phyloP scores from a whole-genome alignment of 2,888 invertebrate genomes.

The Tethea ocularis region DNA sequence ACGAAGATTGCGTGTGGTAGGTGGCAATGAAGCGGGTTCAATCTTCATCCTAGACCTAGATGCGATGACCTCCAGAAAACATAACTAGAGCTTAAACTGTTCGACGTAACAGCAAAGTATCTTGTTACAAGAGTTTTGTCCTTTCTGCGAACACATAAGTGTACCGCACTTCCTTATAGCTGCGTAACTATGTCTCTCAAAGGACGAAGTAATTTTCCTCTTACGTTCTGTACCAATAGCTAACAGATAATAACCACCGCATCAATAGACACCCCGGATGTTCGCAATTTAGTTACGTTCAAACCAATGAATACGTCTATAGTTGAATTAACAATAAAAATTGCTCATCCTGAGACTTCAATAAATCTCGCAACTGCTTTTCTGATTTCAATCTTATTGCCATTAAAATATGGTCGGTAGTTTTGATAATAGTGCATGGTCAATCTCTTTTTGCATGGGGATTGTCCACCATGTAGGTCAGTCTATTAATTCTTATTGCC shows the following conservation, averaged over 20 bases:
- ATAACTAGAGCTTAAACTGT: neutral
- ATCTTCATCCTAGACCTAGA: neutral
- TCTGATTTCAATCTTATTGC: slow-evolving; percentile 27
- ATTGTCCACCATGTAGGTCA: slow-evolving; percentile 75
- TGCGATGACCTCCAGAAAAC: neutral
- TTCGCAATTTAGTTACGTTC: slow-evolving; percentile 79
- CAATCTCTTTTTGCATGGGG: slow-evolving; percentile 44
- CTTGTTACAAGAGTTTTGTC: slow-evolving; percentile 42
- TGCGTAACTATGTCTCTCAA: slow-evolving; percentile 34
- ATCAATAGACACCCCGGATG: slow-evolving; percentile 80
- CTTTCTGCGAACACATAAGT: slow-evolving; percentile 22
- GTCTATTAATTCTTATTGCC: slow-evolving; percentile 75
- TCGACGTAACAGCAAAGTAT: slow-evolving; percentile 38
- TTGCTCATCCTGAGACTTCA: slow-evolving; percentile 73
- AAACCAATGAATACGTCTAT: slow-evolving; percentile 74
- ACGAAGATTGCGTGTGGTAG: neutral
- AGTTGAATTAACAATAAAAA: slow-evolving; percentile 79
- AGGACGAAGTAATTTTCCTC: slow-evolving; percentile 66
- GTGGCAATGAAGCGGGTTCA: neutral
- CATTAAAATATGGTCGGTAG: slow-evolving; percentile 13
- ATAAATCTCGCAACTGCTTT: slow-evolving; percentile 16
- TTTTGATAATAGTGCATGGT: slow-evolving; percentile 20
- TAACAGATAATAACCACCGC: slow-evolving; percentile 53
- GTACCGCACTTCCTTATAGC: slow-evolving; percentile 50
- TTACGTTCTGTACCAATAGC: slow-evolving; percentile 58